phyloP scores from a whole-genome alignment of 1,140 invertebrate genomes.

The Neoseiulus cucumeris region DNA sequence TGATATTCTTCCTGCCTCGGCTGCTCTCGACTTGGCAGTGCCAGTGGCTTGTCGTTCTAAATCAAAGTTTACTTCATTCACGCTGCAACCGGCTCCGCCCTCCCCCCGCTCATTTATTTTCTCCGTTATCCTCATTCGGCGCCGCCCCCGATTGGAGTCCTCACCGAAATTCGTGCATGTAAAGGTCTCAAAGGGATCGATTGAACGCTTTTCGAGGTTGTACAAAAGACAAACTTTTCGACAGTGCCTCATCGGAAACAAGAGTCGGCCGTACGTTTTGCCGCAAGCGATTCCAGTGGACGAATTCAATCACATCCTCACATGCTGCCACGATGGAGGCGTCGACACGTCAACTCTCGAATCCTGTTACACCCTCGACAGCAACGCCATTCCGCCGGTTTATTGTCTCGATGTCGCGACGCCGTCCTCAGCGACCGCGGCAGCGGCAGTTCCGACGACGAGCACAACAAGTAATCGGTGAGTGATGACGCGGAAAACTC shows the following conservation, averaged over 20 bases:
- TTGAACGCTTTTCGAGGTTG: no score
- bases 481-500: no score
- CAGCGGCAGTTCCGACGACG: no score
- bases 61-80: background rate
- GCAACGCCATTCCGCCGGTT: constrained; percentile 16
- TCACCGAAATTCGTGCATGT: no score
- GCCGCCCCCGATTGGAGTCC: background rate
- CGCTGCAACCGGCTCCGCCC: background rate
- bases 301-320: constrained; percentile 25
- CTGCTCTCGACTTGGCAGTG: background rate
- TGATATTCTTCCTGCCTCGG: background rate
- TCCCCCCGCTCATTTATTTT: background rate
- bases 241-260: constrained; percentile 30
- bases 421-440: no score
- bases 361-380: constrained; percentile 24
- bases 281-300: constrained; percentile 25
- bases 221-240: background rate
- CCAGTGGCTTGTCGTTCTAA: background rate
- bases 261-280: constrained; percentile 27
- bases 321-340: constrained; percentile 18
- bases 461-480: no score
- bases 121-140: background rate
- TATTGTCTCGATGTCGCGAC: constrained; percentile 1
- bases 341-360: constrained; percentile 23
- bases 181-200: no score